phyloP scores from a whole-genome alignment of 2,797 vertebrate species.

The Enteromius radiatus region DNA sequence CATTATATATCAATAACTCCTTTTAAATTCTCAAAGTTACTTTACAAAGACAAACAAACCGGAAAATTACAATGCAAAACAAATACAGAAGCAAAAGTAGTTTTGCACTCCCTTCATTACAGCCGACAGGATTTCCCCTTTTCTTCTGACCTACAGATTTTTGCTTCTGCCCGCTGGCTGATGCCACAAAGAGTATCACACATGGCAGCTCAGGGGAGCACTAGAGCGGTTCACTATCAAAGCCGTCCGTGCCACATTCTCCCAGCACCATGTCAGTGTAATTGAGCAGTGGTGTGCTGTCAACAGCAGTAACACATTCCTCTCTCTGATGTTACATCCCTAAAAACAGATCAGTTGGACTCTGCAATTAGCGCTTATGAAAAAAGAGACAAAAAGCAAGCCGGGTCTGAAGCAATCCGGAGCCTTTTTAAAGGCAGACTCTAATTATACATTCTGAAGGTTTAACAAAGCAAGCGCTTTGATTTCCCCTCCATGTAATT shows the following conservation, averaged over 20 bases:
- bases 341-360: conserved; percentile 59
- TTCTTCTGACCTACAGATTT: conserved; percentile 19
- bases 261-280: conserved; percentile 46
- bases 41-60: not conserved
- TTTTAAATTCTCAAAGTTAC: not conserved
- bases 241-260: conserved; percentile 25
- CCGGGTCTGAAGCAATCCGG: conserved; percentile 51
- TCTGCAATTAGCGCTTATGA: conserved; percentile 61
- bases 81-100: not conserved
- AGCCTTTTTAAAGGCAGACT: conserved; percentile 66
- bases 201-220: conserved; percentile 43
- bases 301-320: conserved; percentile 51
- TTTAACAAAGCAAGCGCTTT: conserved; percentile 82
- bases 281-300: conserved; percentile 53
- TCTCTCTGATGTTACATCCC: conserved; percentile 48
- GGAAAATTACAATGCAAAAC: not conserved
- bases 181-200: conserved; percentile 37
- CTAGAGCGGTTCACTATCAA: conserved; percentile 42
- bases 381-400: conserved; percentile 47
- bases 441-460: conserved; percentile 79
- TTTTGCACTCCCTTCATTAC: not conserved
- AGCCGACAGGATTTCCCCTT: not conserved
- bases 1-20: not conserved
- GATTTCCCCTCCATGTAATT: conserved; percentile 79
- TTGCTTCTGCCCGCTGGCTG: conserved; percentile 10